Conservation (phyloP, 92 coral and sea anemone species). For the Siderastrea siderea region DNA sequence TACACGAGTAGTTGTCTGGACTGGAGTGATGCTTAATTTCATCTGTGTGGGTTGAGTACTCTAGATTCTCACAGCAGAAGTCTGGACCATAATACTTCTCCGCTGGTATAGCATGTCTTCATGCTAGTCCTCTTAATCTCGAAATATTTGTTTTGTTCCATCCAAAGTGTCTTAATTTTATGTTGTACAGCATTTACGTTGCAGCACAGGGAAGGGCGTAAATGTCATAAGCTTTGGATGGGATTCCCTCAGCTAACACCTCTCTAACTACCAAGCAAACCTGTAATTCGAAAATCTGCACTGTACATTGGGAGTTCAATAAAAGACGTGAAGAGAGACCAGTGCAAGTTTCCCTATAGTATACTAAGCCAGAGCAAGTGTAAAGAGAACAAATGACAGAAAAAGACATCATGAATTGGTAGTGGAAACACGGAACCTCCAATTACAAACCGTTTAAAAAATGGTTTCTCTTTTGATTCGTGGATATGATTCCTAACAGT, state of each 20-base stretch:
- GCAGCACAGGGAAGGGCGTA: conserved; percentile 64
- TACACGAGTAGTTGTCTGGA: conserved; percentile 84
- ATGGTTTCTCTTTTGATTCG: too few species aligned
- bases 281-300: too few species aligned
- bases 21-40: conserved; percentile 75
- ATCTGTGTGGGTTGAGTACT: conserved; percentile 71
- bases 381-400: too few species aligned
- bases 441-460: too few species aligned
- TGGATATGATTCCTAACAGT: too few species aligned
- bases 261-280: conserved; percentile 75
- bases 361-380: too few species aligned
- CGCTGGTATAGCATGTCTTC: conserved; percentile 80
- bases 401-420: too few species aligned
- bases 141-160: conserved; percentile 43
- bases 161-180: conserved; percentile 37
- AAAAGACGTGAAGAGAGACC: too few species aligned
- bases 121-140: conserved; percentile 55
- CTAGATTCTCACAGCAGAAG: conserved; percentile 79
- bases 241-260: conserved; percentile 79
- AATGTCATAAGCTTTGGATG: conserved; percentile 70
- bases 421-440: too few species aligned
- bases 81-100: conserved; percentile 80
- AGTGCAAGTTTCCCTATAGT: too few species aligned
- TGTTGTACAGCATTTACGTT: conserved; percentile 58
- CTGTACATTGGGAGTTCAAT: too few species aligned